Percentiles rank a stretch among this genome's conserved stretches.
phyloP scores from a whole-genome alignment of 2,888 invertebrate species.

The Villa cingulata region DNA sequence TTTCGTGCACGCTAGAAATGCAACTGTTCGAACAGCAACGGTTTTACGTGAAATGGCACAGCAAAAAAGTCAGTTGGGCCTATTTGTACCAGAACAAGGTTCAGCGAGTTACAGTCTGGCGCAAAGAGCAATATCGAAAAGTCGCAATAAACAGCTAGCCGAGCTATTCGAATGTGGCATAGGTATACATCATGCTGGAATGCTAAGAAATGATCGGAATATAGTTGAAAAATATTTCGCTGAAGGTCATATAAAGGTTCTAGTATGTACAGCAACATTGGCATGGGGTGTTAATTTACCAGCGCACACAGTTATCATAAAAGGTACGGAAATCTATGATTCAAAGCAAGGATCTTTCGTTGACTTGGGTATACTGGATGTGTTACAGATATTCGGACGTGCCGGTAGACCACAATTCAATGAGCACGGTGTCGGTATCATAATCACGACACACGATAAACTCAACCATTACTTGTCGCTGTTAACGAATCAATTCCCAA shows the following conservation, averaged over 20 bases:
- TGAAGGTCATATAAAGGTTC: slow-evolving; percentile 72
- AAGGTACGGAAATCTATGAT: slow-evolving; percentile 85
- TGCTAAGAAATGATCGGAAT: slow-evolving; percentile 75
- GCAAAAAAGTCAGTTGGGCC: slow-evolving; percentile 53
- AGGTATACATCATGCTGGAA: slow-evolving; percentile 93
- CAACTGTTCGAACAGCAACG: slow-evolving; percentile 80
- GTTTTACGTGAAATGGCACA: slow-evolving; percentile 69
- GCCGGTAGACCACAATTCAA: slow-evolving; percentile 98
- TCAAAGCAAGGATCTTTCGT: slow-evolving; percentile 87
- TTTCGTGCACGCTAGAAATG: slow-evolving; percentile 95
- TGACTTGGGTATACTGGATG: slow-evolving; percentile 92
- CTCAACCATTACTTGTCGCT: slow-evolving; percentile 85
- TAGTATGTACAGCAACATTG: slow-evolving; percentile 93
- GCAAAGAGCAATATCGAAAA: slow-evolving; percentile 52
- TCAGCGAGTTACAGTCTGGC: slow-evolving; percentile 51
- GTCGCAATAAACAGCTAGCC: slow-evolving; percentile 66
- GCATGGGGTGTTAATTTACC: slow-evolving; percentile 99
- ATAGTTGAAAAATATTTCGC: slow-evolving; percentile 83
- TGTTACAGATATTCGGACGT: slow-evolving; percentile 95
- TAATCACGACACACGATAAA: slow-evolving; percentile 86
- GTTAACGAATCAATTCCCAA: slow-evolving; percentile 92
- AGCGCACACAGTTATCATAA: slow-evolving; percentile 82
- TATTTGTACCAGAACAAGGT: slow-evolving; percentile 55
- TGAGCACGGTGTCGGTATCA: slow-evolving; percentile 83
- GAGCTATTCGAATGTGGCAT: slow-evolving; percentile 80